phyloP scores from a whole-genome alignment of 1,140 invertebrate species.

The Battus philenor region DNA sequence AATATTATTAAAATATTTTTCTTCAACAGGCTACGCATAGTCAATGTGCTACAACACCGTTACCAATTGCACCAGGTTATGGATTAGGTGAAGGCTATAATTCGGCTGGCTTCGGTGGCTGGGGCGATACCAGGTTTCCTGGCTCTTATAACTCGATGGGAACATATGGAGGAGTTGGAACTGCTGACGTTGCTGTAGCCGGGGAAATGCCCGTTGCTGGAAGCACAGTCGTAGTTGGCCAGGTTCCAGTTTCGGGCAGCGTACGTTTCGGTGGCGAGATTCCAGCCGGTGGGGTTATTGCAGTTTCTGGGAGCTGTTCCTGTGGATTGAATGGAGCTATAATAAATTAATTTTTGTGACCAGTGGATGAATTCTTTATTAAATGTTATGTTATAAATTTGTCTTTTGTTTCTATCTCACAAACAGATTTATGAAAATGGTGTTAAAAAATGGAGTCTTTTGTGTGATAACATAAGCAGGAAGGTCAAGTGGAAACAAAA shows the following conservation, averaged over 20 bases:
- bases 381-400: not conserved
- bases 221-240: conserved; percentile 16
- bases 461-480: too few relatives aligned
- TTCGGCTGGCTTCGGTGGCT: not conserved
- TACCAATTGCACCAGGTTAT: not conserved
- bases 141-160: not conserved
- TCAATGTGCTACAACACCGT: not conserved
- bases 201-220: conserved; percentile 23
- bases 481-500: too few relatives aligned
- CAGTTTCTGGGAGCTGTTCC: conserved; percentile 22
- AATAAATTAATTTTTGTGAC: conserved; percentile 3
- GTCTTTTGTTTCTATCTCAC: not conserved
- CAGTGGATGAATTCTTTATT: conserved; percentile 3
- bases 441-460: too few relatives aligned
- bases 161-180: conserved; percentile 22
- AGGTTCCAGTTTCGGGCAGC: conserved; percentile 17
- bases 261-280: conserved; percentile 17
- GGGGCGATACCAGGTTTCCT: not conserved
- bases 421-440: too few relatives aligned
- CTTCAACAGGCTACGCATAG: not conserved
- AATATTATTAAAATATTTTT: too few relatives aligned
- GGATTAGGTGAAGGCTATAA: not conserved
- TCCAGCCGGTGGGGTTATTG: conserved; percentile 18
- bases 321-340: conserved; percentile 16
- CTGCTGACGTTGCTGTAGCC: conserved; percentile 18